phyloP scores from a whole-genome alignment of 2,888 invertebrate genomes.

The Ephialtes manifestator region DNA sequence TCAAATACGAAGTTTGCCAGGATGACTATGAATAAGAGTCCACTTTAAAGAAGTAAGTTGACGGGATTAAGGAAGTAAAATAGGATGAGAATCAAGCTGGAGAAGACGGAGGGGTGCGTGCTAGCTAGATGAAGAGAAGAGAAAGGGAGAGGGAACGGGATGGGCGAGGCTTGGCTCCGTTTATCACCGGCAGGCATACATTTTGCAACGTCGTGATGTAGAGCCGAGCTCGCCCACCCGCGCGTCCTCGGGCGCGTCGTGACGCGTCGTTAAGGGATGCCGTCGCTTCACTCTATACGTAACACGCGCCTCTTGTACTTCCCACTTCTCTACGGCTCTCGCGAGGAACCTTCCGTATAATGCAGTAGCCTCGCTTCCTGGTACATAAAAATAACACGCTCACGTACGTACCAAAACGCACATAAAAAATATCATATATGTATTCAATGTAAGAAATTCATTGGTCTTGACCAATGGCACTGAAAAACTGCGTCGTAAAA shows the following conservation, averaged over 20 bases:
- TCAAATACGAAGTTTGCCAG: not conserved
- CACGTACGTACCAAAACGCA: not conserved
- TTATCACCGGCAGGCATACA: conserved; percentile 82
- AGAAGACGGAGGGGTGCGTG: conserved; percentile 46
- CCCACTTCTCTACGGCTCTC: conserved; percentile 34
- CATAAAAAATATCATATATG: not conserved
- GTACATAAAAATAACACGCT: not conserved
- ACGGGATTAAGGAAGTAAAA: conserved; percentile 16
- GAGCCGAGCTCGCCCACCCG: conserved; percentile 66
- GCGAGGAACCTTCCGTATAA: conserved; percentile 47
- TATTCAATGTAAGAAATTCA: not conserved
- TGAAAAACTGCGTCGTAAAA: not conserved
- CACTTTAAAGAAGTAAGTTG: not conserved
- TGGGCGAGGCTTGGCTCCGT: conserved; percentile 74
- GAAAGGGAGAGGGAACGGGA: conserved; percentile 24
- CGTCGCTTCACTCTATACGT: conserved; percentile 45
- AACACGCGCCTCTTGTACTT: conserved; percentile 45
- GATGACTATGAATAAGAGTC: not conserved
- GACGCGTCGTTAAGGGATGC: conserved; percentile 79
- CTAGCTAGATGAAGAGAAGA: conserved; percentile 24
- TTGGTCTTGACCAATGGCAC: not conserved
- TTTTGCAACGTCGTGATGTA: conserved; percentile 81
- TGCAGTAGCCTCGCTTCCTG: conserved; percentile 26
- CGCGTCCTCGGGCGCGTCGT: conserved; percentile 75
- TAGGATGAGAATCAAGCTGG: not conserved